phyloP scores from a whole-genome alignment of 92 coral and sea anemone species.

The Zoanthus gigantus region DNA sequence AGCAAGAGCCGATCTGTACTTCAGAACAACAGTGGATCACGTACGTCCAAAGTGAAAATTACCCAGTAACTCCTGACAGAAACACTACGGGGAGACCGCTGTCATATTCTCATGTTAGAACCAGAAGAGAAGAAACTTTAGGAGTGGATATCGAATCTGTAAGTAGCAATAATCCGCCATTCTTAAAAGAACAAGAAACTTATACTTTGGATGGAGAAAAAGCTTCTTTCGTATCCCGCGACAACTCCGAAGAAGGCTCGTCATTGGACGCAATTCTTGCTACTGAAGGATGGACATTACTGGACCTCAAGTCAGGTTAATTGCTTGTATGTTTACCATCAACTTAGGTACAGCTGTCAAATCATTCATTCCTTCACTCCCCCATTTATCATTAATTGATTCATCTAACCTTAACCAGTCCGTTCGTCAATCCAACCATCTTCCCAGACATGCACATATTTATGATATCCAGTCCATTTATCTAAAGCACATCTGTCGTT shows the following conservation, averaged over 20 bases:
- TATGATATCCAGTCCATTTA: too few species aligned
- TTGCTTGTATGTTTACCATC: not conserved
- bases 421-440: too few species aligned
- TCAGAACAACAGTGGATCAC: not conserved
- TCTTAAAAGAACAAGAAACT: not conserved
- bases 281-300: not conserved
- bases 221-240: not conserved
- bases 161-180: not conserved
- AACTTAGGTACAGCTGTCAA: too few species aligned
- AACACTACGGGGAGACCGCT: not conserved
- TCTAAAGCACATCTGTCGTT: too few species aligned
- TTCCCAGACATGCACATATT: too few species aligned
- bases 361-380: too few species aligned
- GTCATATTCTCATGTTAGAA: not conserved
- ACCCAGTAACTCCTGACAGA: not conserved
- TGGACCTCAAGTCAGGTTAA: constrained; percentile 2
- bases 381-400: too few species aligned
- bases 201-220: not conserved
- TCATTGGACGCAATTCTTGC: constrained; percentile 16
- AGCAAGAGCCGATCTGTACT: not conserved
- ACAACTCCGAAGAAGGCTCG: not conserved
- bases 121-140: not conserved
- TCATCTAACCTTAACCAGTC: too few species aligned
- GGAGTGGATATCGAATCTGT: not conserved
- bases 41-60: not conserved